These are phyloP conservation scores for Sabatieria punctata DNA, from an alignment of 2,888 invertebrate genomes.

Conservation along the genomic window DNA sequence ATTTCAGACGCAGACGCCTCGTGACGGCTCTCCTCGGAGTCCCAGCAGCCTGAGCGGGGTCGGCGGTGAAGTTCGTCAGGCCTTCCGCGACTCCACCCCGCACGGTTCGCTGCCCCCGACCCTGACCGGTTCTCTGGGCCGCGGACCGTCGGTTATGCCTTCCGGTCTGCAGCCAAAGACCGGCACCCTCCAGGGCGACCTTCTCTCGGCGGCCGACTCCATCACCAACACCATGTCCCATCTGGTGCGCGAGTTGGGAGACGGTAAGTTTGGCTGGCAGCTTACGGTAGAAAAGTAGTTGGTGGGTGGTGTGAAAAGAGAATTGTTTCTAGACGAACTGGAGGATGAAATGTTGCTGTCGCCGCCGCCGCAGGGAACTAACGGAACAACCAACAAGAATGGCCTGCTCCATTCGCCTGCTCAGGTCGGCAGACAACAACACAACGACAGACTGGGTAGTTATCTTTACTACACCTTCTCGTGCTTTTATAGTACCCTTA, in stretches of 20 bases:
- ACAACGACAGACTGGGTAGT: no score
- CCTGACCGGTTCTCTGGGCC: background rate
- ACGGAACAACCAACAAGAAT: no score
- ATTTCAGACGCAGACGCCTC: constrained; percentile 1
- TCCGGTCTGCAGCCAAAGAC: background rate
- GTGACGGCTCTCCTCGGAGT: constrained; percentile 2
- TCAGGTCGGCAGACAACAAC: no score
- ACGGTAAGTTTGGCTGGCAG: no score
- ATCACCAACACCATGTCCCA: constrained; percentile 96
- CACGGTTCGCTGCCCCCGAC: background rate
- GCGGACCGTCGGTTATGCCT: background rate
- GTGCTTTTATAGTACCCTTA: no score
- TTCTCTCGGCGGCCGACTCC: constrained; percentile 84
- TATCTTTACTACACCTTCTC: no score
- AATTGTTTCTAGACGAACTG: no score
- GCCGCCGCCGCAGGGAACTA: no score
- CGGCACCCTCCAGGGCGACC: constrained; percentile 43
- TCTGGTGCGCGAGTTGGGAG: constrained; percentile 82
- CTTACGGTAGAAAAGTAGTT: no score
- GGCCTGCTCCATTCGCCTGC: no score
- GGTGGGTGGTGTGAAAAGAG: no score
- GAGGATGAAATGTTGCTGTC: no score
- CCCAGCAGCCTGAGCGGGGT: constrained; percentile 4
- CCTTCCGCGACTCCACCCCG: constrained; percentile 2
- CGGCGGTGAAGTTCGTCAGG: constrained; percentile 4